Base-by-base conservation (phyloP, 2,888 invertebrate species). In the Pristionchus fissidentatus region DNA sequence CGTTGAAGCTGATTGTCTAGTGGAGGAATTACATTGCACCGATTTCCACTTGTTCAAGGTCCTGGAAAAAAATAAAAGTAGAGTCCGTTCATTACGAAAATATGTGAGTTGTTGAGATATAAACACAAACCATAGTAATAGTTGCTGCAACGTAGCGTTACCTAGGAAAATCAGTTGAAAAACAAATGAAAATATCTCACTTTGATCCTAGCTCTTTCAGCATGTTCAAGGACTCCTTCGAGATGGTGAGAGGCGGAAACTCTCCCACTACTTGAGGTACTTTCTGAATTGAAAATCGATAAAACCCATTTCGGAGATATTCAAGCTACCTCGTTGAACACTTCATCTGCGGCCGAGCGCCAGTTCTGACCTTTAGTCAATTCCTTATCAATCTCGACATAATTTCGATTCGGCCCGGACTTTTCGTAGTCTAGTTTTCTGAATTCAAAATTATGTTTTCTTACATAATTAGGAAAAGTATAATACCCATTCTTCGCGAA, bases 401-500 rank as follows among this genome's bases (percentile, higher is more conserved):
- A 73, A n/a, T 73, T 73, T 32, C 70, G 38, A 19, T 41, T 26
- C 13, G n/a, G 1, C 0, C 70, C 70, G 7, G 70, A 26, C 5
- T 13, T 10, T 2, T 38, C 70, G 41, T 19, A 73, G 38, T 10
- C 15, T n/a, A 43, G n/a, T n/a, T 73, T 73, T 3, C 70, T 73
- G 8, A 3, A 73, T 41, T 35, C 2, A 57, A 4, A 57, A 10
- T 22, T 5, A 66, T 38, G 7, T 5, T 22, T 26, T 32, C 3
- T 62, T 1, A 32, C 29, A 32, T 62, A 32, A 32, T 32, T 32
- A 3, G 19, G 2, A 19, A 19, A 29, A 5, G 4, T 32, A n/a
- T 32, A 46, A 7, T 0, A 77, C 49, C 75, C 49, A 35, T 77
- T 49, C 49, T 77, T 77, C 7, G 49, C 46, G 26, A 77, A 77